Percentiles rank a stretch among this genome's conserved stretches.
Evolutionary conservation across 2,797 vertebrate genomes (phyloP).

Genomic region (Chelonia mydas): DNA sequence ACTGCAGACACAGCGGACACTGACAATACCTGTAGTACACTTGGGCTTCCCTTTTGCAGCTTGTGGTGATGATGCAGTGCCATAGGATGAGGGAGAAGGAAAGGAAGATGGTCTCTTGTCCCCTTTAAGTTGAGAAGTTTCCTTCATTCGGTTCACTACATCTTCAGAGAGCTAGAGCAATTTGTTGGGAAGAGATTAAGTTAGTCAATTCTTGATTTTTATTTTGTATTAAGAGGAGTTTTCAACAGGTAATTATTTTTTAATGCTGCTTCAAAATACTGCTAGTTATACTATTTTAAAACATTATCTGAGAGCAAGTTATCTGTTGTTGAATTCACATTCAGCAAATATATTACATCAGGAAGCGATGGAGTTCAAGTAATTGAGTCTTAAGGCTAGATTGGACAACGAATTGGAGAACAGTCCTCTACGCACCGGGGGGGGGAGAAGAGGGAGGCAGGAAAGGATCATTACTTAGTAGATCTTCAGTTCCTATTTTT

Average conservation of each 20-base stretch:
- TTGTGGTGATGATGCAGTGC: neutral
- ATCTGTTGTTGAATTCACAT: rapidly evolving
- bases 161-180: conserved; percentile 89
- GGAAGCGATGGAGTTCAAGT: neutral
- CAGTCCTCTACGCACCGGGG: neutral
- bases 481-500: neutral
- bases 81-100: neutral
- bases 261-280: neutral
- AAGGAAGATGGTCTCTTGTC: neutral
- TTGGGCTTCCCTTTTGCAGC: conserved; percentile 27
- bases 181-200: neutral
- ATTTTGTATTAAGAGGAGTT: neutral
- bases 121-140: conserved; percentile 63
- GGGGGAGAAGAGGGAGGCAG: rapidly evolving
- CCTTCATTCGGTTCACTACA: conserved; percentile 92
- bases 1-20: rapidly evolving
- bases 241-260: rapidly evolving
- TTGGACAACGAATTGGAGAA: neutral
- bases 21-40: conserved; percentile 68
- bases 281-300: neutral
- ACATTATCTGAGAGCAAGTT: neutral
- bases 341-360: neutral
- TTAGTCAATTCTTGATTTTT: rapidly evolving
- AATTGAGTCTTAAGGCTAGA: neutral
- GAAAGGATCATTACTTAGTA: neutral